Evolutionary conservation across 2,797 vertebrate genomes (phyloP).

Genomic region (Rhyacichthys aspro): DNA sequence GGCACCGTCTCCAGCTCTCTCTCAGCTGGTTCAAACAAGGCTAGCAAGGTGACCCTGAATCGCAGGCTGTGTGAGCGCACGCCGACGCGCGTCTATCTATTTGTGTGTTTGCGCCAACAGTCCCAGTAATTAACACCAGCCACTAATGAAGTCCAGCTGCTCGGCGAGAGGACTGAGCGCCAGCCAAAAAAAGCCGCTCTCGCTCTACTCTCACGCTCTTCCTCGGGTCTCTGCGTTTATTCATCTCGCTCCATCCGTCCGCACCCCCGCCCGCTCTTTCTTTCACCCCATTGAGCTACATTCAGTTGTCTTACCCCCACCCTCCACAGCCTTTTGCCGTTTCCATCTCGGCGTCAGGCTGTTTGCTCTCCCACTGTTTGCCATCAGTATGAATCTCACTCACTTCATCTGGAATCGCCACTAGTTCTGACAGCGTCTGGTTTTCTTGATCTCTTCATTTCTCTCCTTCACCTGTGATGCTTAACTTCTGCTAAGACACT

Average conservation of each 20-base stretch:
- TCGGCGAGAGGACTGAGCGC: constrained; percentile 82
- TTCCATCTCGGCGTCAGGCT: constrained; percentile 16
- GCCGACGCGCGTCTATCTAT: constrained; percentile 3
- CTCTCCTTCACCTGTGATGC: neutral
- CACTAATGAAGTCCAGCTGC: constrained; percentile 99
- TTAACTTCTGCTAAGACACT: neutral
- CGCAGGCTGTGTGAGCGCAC: constrained; percentile 50
- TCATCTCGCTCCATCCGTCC: constrained; percentile 28
- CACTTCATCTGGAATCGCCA: constrained; percentile 29
- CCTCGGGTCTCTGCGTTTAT: constrained; percentile 41
- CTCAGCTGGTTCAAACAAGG: constrained; percentile 70
- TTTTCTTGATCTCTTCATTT: constrained; percentile 27
- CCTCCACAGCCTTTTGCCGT: constrained; percentile 16
- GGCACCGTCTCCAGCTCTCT: constrained; percentile 54
- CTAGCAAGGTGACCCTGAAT: constrained; percentile 77
- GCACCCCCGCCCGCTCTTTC: constrained; percentile 18
- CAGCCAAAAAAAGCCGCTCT: constrained; percentile 85
- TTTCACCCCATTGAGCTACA: constrained; percentile 51
- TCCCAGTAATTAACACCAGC: constrained; percentile 93
- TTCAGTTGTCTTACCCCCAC: constrained; percentile 24
- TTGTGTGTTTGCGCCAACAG: constrained; percentile 47
- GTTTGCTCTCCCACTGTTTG: constrained; percentile 24
- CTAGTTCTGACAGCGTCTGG: constrained; percentile 27
- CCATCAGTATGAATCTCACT: constrained; percentile 34
- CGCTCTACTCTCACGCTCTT: constrained; percentile 33